Percentiles rank a stretch among this genome's conserved stretches.
phyloP scores from a whole-genome alignment of 2,113 vertebrate genomes.

The Corythaeola cristata region DNA sequence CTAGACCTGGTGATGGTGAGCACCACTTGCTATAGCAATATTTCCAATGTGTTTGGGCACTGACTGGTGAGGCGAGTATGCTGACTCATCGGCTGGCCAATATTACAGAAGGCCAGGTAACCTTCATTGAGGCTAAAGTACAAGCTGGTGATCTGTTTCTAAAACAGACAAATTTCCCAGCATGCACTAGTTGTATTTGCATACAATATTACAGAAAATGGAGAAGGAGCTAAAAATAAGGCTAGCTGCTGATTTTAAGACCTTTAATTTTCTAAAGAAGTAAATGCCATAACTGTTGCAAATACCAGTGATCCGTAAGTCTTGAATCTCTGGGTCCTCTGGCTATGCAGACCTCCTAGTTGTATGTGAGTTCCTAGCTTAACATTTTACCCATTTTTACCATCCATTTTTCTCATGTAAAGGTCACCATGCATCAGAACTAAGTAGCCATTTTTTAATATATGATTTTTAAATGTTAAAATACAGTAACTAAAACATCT shows the following conservation, averaged over 20 bases:
- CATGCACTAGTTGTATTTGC: not conserved
- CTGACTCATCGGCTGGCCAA: not conserved
- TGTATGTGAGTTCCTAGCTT: not conserved
- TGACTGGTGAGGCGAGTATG: not conserved
- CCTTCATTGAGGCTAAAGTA: not conserved
- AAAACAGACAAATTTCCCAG: not conserved
- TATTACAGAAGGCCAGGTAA: not conserved
- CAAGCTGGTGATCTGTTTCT: not conserved
- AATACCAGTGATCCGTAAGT: not conserved
- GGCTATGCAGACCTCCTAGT: not conserved
- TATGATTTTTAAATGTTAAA: not conserved
- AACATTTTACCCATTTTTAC: not conserved
- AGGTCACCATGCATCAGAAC: not conserved
- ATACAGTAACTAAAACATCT: not conserved
- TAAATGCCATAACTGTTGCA: not conserved
- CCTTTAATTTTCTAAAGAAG: not conserved
- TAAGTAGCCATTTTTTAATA: not conserved
- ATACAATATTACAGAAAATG: not conserved
- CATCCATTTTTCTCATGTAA: not conserved
- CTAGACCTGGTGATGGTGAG: not conserved
- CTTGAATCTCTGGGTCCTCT: not conserved
- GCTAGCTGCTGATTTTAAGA: not conserved
- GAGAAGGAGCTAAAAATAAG: not conserved
- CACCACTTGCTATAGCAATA: not conserved
- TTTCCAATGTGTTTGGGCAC: not conserved